Evolutionary conservation across 2,797 vertebrate species (phyloP), one percentile per base, ranked within the genome.

Genomic region (Sternarchorhynchus goeldii): DNA sequence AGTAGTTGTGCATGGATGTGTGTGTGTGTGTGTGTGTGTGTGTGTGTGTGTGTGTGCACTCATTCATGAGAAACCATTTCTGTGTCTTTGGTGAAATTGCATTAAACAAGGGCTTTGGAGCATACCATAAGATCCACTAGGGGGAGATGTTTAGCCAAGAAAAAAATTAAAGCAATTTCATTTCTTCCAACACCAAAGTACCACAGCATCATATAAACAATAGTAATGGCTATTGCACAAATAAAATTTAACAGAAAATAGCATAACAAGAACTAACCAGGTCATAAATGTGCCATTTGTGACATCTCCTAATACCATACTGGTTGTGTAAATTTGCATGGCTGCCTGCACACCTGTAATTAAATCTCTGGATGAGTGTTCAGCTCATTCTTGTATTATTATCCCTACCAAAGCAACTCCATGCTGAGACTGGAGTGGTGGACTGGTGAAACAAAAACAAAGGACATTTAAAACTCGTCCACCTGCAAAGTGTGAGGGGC

Each of bases 141-240:
- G 81, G 78, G 81, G 83, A 80, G 81, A 68, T 85, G 72, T 84
- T 84, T 76, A 79, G 57, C 78, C 79, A 82, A 78, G 60, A 34
- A 56, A 71, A 65, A 65, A 41, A 6, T 50, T 2, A 21, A 2
- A 32, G 32, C 31, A 20, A 34, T 50, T 20, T 50, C 31, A 63
- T 29, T 4, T 32, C 10, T 63, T 6, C 45, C 62, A 50, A 55
- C 68, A 72, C 67, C 79, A 59, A 50, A 58, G 59, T 58, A 20
- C 63, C 72, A 32, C 7, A 39, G 66, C 65, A 73, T 64, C 8
- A 56, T 67, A 67, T 72, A 50, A 78, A 78, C 64, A 78, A 71
- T 71, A 81, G 50, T 62, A 60, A 70, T 66, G 65, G 59, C 74
- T 73, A 41, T 81, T 81, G 57, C 29, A 56, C 34, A 70, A 76